These are phyloP conservation scores for Onychomys arenicola DNA, from an alignment of 2,797 vertebrate genomes.

Conservation along the genomic window DNA sequence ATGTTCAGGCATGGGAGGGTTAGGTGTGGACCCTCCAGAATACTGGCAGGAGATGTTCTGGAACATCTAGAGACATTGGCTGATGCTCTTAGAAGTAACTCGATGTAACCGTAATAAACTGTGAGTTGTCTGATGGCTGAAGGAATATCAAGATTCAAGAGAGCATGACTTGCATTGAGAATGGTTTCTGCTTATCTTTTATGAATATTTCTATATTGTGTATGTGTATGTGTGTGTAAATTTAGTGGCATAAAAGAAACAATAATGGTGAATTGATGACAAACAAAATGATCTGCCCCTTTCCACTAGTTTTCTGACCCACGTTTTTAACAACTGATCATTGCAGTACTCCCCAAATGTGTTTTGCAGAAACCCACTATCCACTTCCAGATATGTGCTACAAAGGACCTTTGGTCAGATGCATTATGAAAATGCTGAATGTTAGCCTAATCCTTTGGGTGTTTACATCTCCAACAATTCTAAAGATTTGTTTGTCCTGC, in stretches of 20 bases:
- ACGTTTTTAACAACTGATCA: neutral
- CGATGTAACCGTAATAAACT: neutral
- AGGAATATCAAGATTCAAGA: neutral
- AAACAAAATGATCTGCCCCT: neutral
- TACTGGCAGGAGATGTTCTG: neutral
- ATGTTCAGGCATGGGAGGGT: neutral
- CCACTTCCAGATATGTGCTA: neutral
- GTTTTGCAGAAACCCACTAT: neutral
- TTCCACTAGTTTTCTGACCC: neutral
- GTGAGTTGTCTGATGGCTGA: neutral
- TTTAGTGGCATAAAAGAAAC: neutral
- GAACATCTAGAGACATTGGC: neutral
- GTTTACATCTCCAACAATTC: neutral
- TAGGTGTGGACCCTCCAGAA: neutral
- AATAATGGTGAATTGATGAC: neutral
- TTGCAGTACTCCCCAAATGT: neutral
- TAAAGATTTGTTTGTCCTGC: conserved; percentile 1
- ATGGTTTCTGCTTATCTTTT: neutral
- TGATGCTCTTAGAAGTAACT: neutral
- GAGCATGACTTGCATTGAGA: neutral
- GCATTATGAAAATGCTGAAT: neutral
- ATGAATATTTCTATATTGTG: neutral
- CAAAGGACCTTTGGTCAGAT: neutral
- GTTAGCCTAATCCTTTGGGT: neutral
- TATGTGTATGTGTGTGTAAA: neutral